Base-by-base conservation (phyloP, 2,888 invertebrate species). In the Choristoneura rosaceana region DNA sequence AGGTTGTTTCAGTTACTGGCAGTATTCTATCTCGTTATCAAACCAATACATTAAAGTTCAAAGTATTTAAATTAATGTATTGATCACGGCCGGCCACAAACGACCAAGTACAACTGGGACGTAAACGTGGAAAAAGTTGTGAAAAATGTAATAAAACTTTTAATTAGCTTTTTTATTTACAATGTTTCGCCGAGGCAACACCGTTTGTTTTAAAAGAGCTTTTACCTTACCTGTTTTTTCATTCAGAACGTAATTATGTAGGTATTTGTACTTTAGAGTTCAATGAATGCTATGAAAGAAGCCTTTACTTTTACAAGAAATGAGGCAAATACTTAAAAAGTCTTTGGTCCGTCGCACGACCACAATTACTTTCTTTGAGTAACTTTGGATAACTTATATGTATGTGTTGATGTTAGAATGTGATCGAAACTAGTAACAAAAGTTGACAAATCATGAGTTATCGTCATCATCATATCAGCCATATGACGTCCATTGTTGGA, bases 81-180 rank as follows among this genome's bases (percentile, higher is more conserved):
- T 66, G 69, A 73, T 50, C 45, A 70, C 38, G 58, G 58, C 58
- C 15, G n/a, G 25, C 55, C 60, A 34, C 60, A 60, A 52, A 61
- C 52, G 17, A 76, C 74, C 73, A 68, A 76, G 75, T 76, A 78
- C 76, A 77, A 75, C 70, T 74, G 77, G 68, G 75, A 73, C 77
- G 70, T 77, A 78, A 79, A 77, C 78, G 75, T 75, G 75, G 74
- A 62, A 74, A 78, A 85, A 83, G 79, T 82, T 82, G 67, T 52
- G 70, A 78, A 78, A 74, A 80, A 77, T 79, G 78, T 79, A 78
- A 82, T 82, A 78, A 78, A 85, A 83, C 77, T 84, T 85, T 83
- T 83, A 84, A 84, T 84, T 83, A 81, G 80, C 77, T 80, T 70
- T 61, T 66, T 74, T 77, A 76, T 77, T 77, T 78, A 73, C 67